These are phyloP conservation scores for Melanchra persicariae DNA, from an alignment of 2,888 invertebrate genomes.

Conservation along the genomic window DNA sequence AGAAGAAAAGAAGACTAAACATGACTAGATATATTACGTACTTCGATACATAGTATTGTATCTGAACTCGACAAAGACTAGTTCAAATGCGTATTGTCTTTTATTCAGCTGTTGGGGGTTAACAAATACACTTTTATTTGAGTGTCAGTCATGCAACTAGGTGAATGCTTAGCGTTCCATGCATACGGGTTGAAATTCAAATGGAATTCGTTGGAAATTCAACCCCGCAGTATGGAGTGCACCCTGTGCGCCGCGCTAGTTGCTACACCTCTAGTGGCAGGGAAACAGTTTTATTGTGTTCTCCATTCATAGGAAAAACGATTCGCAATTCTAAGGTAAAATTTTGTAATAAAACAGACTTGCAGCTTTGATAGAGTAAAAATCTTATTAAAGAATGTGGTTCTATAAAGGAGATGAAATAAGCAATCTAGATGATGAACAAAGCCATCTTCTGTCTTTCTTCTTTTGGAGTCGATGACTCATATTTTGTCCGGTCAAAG, in stretches of 20 bases:
- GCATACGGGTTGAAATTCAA: slow-evolving; percentile 56
- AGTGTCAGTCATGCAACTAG: slow-evolving; percentile 54
- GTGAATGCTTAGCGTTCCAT: slow-evolving; percentile 49
- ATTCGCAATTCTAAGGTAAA: background rate
- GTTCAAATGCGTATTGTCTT: slow-evolving; percentile 12
- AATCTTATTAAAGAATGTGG: background rate
- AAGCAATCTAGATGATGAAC: too few relatives aligned
- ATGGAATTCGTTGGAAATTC: slow-evolving; percentile 61
- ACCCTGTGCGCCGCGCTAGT: slow-evolving; percentile 7
- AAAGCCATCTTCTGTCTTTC: too few relatives aligned
- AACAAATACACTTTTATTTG: slow-evolving; percentile 60
- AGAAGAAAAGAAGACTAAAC: background rate
- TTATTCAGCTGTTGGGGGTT: slow-evolving; percentile 28
- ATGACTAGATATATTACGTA: background rate
- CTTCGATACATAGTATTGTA: too few relatives aligned
- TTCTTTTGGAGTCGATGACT: too few relatives aligned
- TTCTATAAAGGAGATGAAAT: too few relatives aligned
- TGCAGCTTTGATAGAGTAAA: background rate
- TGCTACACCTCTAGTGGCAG: slow-evolving; percentile 12
- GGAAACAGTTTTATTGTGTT: slow-evolving; percentile 33
- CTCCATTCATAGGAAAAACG: background rate
- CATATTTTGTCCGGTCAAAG: too few relatives aligned
- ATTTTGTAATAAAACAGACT: background rate
- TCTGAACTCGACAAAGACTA: background rate
- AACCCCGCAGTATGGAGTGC: slow-evolving; percentile 47